A percentile compares a stretch with the other conserved stretches of the same genome.
phyloP scores from a whole-genome alignment of 2,797 vertebrate genomes.

The Galagoides demidoff region DNA sequence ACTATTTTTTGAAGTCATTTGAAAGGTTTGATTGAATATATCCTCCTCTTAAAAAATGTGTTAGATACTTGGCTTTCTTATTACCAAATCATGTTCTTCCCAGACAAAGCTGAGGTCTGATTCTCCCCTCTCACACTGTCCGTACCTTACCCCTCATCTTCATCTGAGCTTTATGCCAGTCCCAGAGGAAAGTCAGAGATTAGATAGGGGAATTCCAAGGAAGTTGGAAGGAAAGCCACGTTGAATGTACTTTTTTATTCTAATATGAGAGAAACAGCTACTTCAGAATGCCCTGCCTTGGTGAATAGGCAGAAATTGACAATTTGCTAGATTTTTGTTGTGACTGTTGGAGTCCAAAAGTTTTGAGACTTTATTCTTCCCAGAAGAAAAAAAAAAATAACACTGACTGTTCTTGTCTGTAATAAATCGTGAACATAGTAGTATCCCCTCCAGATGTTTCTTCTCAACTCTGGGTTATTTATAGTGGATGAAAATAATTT shows the following conservation, averaged over 20 bases:
- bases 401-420: neutral
- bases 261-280: neutral
- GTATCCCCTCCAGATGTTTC: slow-evolving; percentile 21
- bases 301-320: neutral
- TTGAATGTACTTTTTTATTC: neutral
- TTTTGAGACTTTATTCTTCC: slow-evolving; percentile 7
- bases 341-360: neutral
- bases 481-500: neutral
- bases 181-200: neutral
- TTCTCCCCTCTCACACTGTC: neutral
- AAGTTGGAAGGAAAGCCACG: neutral
- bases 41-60: neutral
- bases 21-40: slow-evolving; percentile 29
- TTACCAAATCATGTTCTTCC: neutral
- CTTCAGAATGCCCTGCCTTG: neutral
- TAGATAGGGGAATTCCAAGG: too few relatives aligned
- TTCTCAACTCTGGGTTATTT: slow-evolving; percentile 13
- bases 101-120: neutral
- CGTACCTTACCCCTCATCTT: neutral
- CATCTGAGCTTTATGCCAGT: neutral
- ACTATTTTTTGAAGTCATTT: slow-evolving; percentile 17
- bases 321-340: neutral
- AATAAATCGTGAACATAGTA: neutral
- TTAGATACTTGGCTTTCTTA: slow-evolving; percentile 13
- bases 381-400: neutral